Conservation (phyloP, 2,797 vertebrate species). For the Propithecus deckenii region DNA sequence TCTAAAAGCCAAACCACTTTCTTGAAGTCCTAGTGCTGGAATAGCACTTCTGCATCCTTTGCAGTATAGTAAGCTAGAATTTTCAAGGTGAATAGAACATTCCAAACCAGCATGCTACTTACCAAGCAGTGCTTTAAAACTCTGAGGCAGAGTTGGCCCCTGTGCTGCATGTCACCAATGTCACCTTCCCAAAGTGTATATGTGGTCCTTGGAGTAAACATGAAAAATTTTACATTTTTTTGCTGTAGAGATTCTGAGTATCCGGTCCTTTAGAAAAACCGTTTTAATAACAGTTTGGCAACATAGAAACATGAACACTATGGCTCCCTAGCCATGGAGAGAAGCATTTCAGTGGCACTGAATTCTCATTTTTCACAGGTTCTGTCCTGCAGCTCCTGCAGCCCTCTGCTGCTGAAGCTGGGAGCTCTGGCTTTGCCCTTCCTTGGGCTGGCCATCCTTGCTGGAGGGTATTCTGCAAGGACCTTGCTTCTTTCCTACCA, state of each 20-base stretch:
- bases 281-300: not conserved
- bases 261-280: not conserved
- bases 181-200: not conserved
- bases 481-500: not conserved
- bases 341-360: accelerated
- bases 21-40: accelerated
- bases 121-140: not conserved
- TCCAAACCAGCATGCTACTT: not conserved
- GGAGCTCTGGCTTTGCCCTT: not conserved
- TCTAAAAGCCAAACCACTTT: not conserved
- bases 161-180: accelerated
- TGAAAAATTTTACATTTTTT: not conserved
- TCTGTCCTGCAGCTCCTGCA: too few relatives aligned
- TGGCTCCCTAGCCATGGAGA: not conserved
- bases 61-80: not conserved
- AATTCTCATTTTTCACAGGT: not conserved
- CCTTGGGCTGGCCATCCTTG: not conserved
- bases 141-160: too few relatives aligned
- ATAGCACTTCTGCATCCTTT: accelerated
- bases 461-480: not conserved
- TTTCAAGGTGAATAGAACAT: not conserved
- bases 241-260: not conserved
- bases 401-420: not conserved
- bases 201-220: not conserved
- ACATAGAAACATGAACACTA: not conserved